phyloP scores from a whole-genome alignment of 2,888 invertebrate species.

The Eupithecia subfuscata region DNA sequence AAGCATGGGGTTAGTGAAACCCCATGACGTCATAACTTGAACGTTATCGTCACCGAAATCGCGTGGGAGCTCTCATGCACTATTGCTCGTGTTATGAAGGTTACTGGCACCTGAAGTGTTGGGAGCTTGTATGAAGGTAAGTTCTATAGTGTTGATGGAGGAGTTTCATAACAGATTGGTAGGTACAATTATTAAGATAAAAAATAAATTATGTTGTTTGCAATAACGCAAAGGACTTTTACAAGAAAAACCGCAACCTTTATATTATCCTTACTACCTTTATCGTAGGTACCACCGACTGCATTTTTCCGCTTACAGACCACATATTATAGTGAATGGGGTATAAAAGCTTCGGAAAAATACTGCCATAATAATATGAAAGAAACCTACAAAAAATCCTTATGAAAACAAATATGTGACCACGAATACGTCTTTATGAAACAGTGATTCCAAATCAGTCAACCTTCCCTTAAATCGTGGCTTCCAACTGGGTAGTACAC shows the following conservation, averaged over 20 bases:
- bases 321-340: neutral
- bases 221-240: neutral
- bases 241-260: neutral
- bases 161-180: neutral
- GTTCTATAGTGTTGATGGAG: neutral
- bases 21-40: constrained; percentile 41
- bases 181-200: neutral
- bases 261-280: neutral
- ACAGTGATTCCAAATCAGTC: neutral
- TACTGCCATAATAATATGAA: neutral
- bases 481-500: neutral
- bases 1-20: constrained; percentile 38
- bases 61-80: constrained; percentile 13
- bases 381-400: neutral
- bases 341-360: neutral
- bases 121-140: neutral
- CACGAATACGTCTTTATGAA: neutral
- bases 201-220: neutral
- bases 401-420: neutral
- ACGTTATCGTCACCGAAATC: constrained; percentile 19
- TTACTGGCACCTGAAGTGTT: neutral
- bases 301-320: neutral
- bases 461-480: neutral
- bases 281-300: neutral
- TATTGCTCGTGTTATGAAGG: constrained; percentile 11